Conservation (phyloP, 1,140 invertebrate genomes). For the Ladona fulva region DNA sequence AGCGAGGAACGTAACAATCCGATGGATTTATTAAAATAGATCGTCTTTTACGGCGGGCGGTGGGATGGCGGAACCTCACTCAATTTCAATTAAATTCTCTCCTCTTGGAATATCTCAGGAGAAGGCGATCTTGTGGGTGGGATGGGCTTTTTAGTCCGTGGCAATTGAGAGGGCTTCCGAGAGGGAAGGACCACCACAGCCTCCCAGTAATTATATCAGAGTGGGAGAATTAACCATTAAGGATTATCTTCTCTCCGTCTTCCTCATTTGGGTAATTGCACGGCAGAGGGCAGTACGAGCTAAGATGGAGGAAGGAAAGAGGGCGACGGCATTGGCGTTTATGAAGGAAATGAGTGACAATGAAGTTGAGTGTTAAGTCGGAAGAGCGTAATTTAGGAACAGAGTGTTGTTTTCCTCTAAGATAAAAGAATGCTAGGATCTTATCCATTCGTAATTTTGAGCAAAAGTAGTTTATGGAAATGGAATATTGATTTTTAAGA, state of each 20-base stretch:
- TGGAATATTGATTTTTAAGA: too few species aligned
- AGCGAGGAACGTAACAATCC: too few species aligned
- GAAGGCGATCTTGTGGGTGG: background rate
- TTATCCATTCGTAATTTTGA: too few species aligned
- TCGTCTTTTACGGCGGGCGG: background rate
- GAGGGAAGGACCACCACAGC: background rate
- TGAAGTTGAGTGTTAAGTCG: background rate
- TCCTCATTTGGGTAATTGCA: conserved; percentile 13
- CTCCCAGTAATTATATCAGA: background rate
- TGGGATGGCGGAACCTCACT: background rate
- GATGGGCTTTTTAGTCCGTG: background rate
- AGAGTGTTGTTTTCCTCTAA: too few species aligned
- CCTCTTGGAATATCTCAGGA: background rate
- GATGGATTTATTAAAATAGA: background rate
- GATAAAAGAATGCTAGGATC: too few species aligned
- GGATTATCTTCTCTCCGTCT: background rate
- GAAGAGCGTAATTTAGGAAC: too few species aligned
- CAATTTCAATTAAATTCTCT: background rate
- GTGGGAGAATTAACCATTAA: conserved; percentile 3
- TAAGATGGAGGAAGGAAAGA: background rate
- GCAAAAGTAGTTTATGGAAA: too few species aligned
- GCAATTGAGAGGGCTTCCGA: background rate
- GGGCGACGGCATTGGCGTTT: background rate
- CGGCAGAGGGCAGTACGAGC: background rate
- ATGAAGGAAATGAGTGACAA: background rate